Evolutionary conservation across 2,888 invertebrate species (phyloP).

Genomic region (Microdon myrmicae): DNA sequence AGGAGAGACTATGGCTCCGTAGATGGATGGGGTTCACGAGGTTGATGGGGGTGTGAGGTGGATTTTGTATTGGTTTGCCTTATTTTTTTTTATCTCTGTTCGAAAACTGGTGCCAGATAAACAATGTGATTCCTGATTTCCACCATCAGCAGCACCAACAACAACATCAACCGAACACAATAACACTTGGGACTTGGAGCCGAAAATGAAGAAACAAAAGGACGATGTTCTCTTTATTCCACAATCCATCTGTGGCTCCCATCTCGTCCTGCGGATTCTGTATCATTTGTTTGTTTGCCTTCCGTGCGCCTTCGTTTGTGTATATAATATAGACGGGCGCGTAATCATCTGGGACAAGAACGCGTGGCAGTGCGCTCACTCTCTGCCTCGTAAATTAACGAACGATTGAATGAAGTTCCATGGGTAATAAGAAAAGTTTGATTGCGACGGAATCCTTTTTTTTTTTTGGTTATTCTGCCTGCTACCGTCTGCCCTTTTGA

Average conservation of each 20-base stretch:
- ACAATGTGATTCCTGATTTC: slow-evolving; percentile 47
- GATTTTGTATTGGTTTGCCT: slow-evolving; percentile 12
- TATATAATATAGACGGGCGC: slow-evolving; percentile 6
- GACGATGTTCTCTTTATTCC: slow-evolving; percentile 4
- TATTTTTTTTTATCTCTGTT: no score
- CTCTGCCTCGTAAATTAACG: slow-evolving; percentile 50
- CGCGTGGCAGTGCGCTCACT: slow-evolving; percentile 15
- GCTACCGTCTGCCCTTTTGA: slow-evolving; percentile 17
- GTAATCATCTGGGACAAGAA: slow-evolving; percentile 49
- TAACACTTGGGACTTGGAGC: slow-evolving; percentile 42
- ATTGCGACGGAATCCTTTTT: slow-evolving; percentile 48
- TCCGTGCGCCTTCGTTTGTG: neutral
- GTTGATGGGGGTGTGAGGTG: neutral
- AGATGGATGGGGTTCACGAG: neutral
- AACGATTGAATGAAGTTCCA: slow-evolving; percentile 52
- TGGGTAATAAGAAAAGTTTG: slow-evolving; percentile 53
- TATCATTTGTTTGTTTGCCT: slow-evolving; percentile 32
- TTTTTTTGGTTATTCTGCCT: slow-evolving; percentile 1
- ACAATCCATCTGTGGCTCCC: neutral
- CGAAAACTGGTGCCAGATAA: no score
- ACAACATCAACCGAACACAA: slow-evolving; percentile 41
- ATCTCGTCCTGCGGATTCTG: slow-evolving; percentile 6
- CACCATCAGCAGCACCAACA: slow-evolving; percentile 11
- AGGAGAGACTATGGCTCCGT: no score
- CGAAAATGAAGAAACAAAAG: slow-evolving; percentile 46